Percentiles rank a stretch among this genome's conserved stretches.
Evolutionary conservation across 2,888 invertebrate genomes (phyloP).

Genomic region (Notodonta ziczac): DNA sequence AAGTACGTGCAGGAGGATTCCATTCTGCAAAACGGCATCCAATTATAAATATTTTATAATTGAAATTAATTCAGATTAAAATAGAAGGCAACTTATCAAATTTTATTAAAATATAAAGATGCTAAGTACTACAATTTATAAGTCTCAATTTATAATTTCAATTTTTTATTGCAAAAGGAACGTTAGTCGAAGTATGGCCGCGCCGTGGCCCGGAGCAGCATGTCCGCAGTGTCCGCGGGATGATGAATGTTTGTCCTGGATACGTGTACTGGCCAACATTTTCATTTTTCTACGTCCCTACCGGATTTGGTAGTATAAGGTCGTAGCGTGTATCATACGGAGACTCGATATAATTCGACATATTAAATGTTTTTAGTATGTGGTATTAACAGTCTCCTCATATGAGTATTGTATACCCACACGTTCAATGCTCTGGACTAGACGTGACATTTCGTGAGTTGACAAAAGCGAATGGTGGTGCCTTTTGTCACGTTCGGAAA

Average conservation of each 20-base stretch:
- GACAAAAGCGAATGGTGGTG: neutral
- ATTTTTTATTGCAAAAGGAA: neutral
- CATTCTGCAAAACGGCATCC: too few relatives aligned
- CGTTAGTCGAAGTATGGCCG: neutral
- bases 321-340: neutral
- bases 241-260: neutral
- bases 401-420: too few relatives aligned
- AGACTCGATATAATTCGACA: too few relatives aligned
- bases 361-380: too few relatives aligned
- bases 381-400: too few relatives aligned
- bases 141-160: neutral
- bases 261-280: neutral
- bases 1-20: too few relatives aligned
- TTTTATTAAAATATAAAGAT: too few relatives aligned
- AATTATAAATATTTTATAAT: too few relatives aligned
- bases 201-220: neutral
- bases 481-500: neutral
- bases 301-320: neutral
- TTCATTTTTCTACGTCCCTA: neutral
- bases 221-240: neutral
- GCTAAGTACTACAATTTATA: too few relatives aligned
- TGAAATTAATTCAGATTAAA: too few relatives aligned
- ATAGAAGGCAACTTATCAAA: too few relatives aligned
- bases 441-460: neutral
- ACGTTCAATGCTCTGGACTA: neutral